Evolutionary conservation across 2,888 invertebrate genomes (phyloP).

Genomic region (Capitulum mitella): DNA sequence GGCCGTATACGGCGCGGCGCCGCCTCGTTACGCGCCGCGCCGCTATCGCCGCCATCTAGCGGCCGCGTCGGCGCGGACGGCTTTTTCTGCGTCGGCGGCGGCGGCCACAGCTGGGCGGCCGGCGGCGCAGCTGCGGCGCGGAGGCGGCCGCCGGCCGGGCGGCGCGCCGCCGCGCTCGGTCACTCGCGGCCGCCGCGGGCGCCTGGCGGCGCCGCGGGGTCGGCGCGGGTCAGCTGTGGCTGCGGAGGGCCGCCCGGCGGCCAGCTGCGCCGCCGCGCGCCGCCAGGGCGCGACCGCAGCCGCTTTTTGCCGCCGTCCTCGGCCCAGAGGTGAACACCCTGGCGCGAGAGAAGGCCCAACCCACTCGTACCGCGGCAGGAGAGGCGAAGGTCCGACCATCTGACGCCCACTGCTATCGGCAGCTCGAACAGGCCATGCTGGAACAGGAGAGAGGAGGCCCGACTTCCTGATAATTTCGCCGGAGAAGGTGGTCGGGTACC

Average conservation of each 20-base stretch:
- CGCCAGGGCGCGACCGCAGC: not conserved
- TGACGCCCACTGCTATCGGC: slow-evolving; percentile 3
- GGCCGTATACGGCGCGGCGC: not conserved
- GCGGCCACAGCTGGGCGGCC: not conserved
- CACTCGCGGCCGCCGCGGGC: not conserved
- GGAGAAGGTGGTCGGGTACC: too few relatives aligned
- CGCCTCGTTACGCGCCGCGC: not conserved
- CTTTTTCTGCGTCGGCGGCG: not conserved
- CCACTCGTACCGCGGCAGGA: not conserved
- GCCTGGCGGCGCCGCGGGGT: not conserved
- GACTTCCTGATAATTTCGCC: too few relatives aligned
- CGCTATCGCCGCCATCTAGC: not conserved
- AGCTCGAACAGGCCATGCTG: not conserved
- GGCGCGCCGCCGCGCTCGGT: not conserved
- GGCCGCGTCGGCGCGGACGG: not conserved
- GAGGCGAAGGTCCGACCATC: too few relatives aligned
- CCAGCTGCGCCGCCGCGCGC: not conserved
- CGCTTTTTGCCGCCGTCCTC: not conserved
- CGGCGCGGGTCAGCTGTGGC: not conserved
- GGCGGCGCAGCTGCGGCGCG: not conserved
- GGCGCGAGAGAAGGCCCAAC: not conserved
- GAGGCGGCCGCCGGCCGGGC: not conserved
- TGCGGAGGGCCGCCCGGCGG: not conserved
- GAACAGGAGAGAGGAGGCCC: not conserved
- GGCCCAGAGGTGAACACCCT: not conserved